These are phyloP conservation scores for Colletes latitarsis DNA, from an alignment of 1,140 invertebrate species.

Conservation along the genomic window DNA sequence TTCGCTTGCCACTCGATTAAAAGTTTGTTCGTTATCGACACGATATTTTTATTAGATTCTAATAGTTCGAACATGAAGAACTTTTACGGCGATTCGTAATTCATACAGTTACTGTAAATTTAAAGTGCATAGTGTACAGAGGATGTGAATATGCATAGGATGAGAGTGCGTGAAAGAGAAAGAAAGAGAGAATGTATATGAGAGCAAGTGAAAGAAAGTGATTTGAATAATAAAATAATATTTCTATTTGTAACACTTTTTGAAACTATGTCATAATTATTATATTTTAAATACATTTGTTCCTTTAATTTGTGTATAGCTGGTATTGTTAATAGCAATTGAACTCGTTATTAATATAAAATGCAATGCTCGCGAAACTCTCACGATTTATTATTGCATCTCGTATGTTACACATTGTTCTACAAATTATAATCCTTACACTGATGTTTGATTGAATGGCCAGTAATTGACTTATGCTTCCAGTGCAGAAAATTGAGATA, in stretches of 20 bases:
- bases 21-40: constrained; percentile 40
- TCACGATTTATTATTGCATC: constrained; percentile 41
- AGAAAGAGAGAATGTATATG: neutral
- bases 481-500: constrained; percentile 56
- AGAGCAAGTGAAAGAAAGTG: neutral
- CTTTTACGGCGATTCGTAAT: constrained; percentile 21
- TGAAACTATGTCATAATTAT: constrained; percentile 18
- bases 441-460: constrained; percentile 52
- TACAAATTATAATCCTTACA: constrained; percentile 50
- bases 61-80: constrained; percentile 41
- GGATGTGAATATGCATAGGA: neutral
- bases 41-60: constrained; percentile 33
- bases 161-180: neutral
- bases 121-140: constrained; percentile 41
- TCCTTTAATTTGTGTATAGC: constrained; percentile 26
- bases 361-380: constrained; percentile 32
- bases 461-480: constrained; percentile 66
- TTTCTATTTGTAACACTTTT: constrained; percentile 33
- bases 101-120: constrained; percentile 10
- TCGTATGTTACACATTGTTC: constrained; percentile 45
- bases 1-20: constrained; percentile 46
- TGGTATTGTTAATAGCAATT: constrained; percentile 26
- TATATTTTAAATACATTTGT: constrained; percentile 38
- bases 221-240: constrained; percentile 20
- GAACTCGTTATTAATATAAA: constrained; percentile 34